Percentiles rank a stretch among this genome's conserved stretches.
These are phyloP conservation scores for Drosophila lacertosa DNA, from an alignment of 1,140 invertebrate species.

Conservation along the genomic window DNA sequence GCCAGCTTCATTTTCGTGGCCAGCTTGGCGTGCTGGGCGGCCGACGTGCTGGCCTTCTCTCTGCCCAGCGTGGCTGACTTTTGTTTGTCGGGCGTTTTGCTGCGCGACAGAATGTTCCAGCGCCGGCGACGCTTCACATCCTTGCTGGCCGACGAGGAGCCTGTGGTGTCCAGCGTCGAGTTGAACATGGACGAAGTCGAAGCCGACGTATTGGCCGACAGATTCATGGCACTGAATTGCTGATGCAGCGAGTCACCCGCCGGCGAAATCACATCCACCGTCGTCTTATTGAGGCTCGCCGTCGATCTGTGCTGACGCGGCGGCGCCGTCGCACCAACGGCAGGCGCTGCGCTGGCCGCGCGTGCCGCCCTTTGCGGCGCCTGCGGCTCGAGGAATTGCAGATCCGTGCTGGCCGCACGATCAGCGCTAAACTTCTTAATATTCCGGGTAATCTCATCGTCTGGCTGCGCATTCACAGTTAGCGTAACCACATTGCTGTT, in stretches of 20 bases:
- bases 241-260: constrained; percentile 63
- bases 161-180: constrained; percentile 66
- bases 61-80: constrained; percentile 88
- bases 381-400: constrained; percentile 71
- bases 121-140: constrained; percentile 86
- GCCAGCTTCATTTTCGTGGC: constrained; percentile 84
- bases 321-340: constrained; percentile 66
- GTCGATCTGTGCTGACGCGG: constrained; percentile 68
- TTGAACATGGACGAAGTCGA: constrained; percentile 66
- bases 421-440: constrained; percentile 58
- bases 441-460: constrained; percentile 64
- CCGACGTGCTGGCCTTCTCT: constrained; percentile 83
- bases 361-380: constrained; percentile 58
- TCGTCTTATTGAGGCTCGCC: constrained; percentile 59
- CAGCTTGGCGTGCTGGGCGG: constrained; percentile 78
- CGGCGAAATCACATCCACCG: constrained; percentile 56
- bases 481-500: constrained; percentile 53
- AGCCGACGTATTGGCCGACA: constrained; percentile 70
- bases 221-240: constrained; percentile 81
- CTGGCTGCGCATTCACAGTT: constrained; percentile 56
- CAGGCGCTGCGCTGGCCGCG: constrained; percentile 72
- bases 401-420: constrained; percentile 65
- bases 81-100: constrained; percentile 85
- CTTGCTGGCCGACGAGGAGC: constrained; percentile 78
- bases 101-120: constrained; percentile 87